Conservation (phyloP, 2,113 vertebrate genomes). For the Coracopsis vasa region DNA sequence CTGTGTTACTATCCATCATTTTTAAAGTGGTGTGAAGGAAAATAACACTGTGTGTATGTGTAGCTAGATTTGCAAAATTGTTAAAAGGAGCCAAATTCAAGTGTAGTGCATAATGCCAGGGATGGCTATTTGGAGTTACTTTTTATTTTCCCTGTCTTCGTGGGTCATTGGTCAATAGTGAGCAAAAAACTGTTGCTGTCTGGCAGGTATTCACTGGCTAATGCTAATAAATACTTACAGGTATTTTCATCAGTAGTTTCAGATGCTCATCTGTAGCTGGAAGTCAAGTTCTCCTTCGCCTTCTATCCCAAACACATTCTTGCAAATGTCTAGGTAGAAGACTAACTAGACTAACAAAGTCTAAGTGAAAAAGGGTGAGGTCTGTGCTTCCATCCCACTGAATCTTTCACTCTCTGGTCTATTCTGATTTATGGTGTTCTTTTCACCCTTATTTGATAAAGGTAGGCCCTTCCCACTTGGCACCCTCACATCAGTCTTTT, state of each 20-base stretch:
- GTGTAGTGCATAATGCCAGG: not conserved
- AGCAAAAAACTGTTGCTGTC: not conserved
- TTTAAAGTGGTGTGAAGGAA: conserved; percentile 26
- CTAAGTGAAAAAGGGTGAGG: not conserved
- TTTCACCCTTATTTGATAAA: not conserved
- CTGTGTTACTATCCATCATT: conserved; percentile 22
- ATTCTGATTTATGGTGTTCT: not conserved
- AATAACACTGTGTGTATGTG: not conserved
- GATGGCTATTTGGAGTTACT: not conserved
- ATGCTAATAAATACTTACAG: not conserved
- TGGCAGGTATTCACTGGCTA: not conserved
- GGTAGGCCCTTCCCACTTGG: not conserved
- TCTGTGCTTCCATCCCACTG: not conserved
- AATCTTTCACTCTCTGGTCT: not conserved
- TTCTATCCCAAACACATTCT: not conserved
- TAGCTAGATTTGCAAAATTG: not conserved
- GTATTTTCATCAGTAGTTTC: not conserved
- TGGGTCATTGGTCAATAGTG: not conserved
- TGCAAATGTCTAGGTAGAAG: not conserved
- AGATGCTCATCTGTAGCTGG: not conserved
- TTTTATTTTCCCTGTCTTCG: not conserved
- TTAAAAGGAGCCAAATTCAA: not conserved
- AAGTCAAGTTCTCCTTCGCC: not conserved
- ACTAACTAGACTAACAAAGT: not conserved
- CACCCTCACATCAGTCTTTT: not conserved